Evolutionary conservation across 2,797 vertebrate genomes (phyloP).

Genomic region (Scolopax bukidnonensis): DNA sequence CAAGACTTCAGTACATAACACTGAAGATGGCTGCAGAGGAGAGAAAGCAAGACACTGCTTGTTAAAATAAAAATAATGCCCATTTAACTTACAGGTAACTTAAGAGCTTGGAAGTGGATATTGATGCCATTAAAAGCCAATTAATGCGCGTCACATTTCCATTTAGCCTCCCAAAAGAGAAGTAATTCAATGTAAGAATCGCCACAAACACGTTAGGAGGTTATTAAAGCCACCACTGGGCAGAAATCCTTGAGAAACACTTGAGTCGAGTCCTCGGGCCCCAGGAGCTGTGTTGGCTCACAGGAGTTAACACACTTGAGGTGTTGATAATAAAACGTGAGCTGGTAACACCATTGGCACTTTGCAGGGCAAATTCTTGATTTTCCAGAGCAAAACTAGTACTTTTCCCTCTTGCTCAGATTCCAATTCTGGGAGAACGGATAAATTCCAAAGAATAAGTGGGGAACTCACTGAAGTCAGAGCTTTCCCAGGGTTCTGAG

Average conservation of each 20-base stretch:
- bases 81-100: not conserved
- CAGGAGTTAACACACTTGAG: not conserved
- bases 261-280: not conserved
- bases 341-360: not conserved
- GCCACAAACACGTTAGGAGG: not conserved
- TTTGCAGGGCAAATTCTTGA: not conserved
- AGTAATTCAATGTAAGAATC: not conserved
- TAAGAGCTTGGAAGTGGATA: not conserved
- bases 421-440: not conserved
- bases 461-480: not conserved
- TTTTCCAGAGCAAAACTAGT: not conserved
- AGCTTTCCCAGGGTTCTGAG: not conserved
- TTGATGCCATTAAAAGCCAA: not conserved
- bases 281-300: not conserved
- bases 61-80: constrained; percentile 5
- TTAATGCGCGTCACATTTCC: not conserved
- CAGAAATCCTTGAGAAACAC: not conserved
- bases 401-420: not conserved
- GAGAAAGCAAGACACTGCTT: not conserved
- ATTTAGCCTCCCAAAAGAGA: not conserved
- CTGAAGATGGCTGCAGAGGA: not conserved
- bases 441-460: not conserved
- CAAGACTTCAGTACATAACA: not conserved
- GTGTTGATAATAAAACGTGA: not conserved
- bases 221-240: not conserved